Evolutionary conservation across 2,113 vertebrate species (phyloP), one percentile per base, ranked within the genome.

Genomic region (Emydocephalus ijimae): DNA sequence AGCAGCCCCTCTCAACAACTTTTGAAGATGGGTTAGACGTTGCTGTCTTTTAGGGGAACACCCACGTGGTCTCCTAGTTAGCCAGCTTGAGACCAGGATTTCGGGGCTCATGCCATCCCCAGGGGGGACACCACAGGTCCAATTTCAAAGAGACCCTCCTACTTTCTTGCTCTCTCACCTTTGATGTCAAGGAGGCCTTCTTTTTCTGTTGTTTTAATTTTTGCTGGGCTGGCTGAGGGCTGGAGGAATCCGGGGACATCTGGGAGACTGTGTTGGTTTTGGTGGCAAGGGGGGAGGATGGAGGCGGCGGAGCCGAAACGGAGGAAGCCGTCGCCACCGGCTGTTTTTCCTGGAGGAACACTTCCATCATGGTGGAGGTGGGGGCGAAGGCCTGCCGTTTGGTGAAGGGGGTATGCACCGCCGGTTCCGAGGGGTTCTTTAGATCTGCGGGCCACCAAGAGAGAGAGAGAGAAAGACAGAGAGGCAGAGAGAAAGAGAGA

Each of bases 171-270:
- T 86, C 85, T 26, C 85, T 48, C 21, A 99, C 99, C 98, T 99
- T 99, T 45, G 98, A 99, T 93, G 98, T 98, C 92, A 99, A 98
- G 0, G 99, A 98, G 0, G 98, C 96, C 95, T 99, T 99, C 94
- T 99, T 99, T 97, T 99, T 99, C 89, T 99, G 99, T 94, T 98
- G 98, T 95, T 99, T 99, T 87, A 99, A 98, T 96, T 99, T 99
- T 95, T 99, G 99, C 97, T 99, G 99, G 52, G 98, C 97, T 0
- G 99, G 98, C 94, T 99, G 98, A n/a, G 99, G 99, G 96, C 99
- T 99, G n/a, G 98, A 98, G n/a, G 99, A 98, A 8, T 98, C 98
- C 0, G 99, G 98, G 69, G 99, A 99, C 96, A 98, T 98, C 94
- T 99, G 99, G 50, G 98, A 96, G 43, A 97, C 95, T 0, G 98